Evolutionary conservation across 1,140 invertebrate genomes (phyloP).

Genomic region (Dinoponera quadriceps): DNA sequence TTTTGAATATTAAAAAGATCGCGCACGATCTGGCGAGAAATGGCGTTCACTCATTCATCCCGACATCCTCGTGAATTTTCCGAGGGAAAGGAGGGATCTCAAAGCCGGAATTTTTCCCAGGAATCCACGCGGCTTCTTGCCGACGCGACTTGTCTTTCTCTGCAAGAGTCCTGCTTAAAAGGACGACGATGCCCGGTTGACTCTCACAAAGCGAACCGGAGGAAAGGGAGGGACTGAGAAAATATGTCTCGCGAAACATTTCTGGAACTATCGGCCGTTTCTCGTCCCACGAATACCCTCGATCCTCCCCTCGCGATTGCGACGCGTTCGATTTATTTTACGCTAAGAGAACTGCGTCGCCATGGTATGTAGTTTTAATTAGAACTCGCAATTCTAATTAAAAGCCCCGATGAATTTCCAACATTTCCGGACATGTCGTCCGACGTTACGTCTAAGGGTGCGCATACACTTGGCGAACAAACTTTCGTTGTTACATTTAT

Average conservation of each 20-base stretch:
- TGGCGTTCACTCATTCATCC: conserved; percentile 5
- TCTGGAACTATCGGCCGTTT: conserved; percentile 2
- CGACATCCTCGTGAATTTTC: neutral
- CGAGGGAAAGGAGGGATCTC: neutral
- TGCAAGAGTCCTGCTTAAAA: conserved; percentile 7
- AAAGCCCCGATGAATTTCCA: too few relatives aligned
- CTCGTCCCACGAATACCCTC: neutral
- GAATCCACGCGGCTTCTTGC: conserved; percentile 7
- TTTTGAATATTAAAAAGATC: neutral
- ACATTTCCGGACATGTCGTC: too few relatives aligned
- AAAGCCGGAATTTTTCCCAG: conserved; percentile 16
- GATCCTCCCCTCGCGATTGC: neutral
- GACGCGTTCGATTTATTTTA: neutral
- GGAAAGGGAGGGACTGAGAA: neutral
- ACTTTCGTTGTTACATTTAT: too few relatives aligned
- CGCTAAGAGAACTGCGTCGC: neutral
- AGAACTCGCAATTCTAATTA: too few relatives aligned
- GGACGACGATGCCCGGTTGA: conserved; percentile 25
- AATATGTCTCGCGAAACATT: conserved; percentile 55
- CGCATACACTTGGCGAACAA: too few relatives aligned
- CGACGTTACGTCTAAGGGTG: too few relatives aligned
- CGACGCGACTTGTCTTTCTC: neutral
- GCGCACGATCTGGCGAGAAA: neutral
- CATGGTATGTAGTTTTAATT: too few relatives aligned
- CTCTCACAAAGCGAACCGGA: conserved; percentile 25